These are phyloP conservation scores for Gobio gobio DNA, from an alignment of 2,113 vertebrate species.

Conservation along the genomic window DNA sequence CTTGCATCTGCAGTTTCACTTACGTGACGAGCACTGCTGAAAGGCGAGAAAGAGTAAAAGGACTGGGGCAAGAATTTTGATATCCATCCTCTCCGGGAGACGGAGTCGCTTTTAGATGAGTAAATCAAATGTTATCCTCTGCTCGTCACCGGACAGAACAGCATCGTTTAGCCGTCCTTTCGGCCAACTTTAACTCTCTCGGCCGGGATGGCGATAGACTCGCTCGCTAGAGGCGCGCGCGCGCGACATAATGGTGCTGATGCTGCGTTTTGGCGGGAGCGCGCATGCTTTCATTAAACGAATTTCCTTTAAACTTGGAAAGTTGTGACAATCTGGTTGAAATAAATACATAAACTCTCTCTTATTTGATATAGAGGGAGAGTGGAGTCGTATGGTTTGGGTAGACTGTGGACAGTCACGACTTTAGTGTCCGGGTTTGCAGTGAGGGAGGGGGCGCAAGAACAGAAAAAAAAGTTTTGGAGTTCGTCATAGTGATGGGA, in stretches of 20 bases:
- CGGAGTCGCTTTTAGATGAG: slow-evolving; percentile 58
- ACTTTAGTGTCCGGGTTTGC: slow-evolving; percentile 12
- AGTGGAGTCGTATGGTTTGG: background rate
- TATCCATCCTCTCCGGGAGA: slow-evolving; percentile 75
- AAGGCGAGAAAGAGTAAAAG: slow-evolving; percentile 74
- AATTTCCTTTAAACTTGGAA: slow-evolving; percentile 29
- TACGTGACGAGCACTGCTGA: slow-evolving; percentile 80
- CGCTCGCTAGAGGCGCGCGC: slow-evolving; percentile 68
- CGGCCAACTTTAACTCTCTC: slow-evolving; percentile 78
- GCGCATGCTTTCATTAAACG: slow-evolving; percentile 65
- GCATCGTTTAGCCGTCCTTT: slow-evolving; percentile 68
- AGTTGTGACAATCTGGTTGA: background rate
- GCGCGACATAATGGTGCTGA: slow-evolving; percentile 72
- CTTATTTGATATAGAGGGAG: background rate
- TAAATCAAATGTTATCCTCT: slow-evolving; percentile 64
- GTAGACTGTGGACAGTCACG: background rate
- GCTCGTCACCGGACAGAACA: slow-evolving; percentile 48
- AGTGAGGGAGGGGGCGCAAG: slow-evolving; percentile 33
- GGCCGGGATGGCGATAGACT: slow-evolving; percentile 72
- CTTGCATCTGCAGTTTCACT: slow-evolving; percentile 67
- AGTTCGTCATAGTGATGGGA: slow-evolving; percentile 8
- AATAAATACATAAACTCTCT: background rate
- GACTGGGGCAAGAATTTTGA: slow-evolving; percentile 74
- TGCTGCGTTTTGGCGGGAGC: slow-evolving; percentile 72
- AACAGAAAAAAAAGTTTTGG: slow-evolving; percentile 41